Percentiles rank a stretch among this genome's conserved stretches.
phyloP scores from a whole-genome alignment of 2,888 invertebrate species.

The Prenolepis imparis region DNA sequence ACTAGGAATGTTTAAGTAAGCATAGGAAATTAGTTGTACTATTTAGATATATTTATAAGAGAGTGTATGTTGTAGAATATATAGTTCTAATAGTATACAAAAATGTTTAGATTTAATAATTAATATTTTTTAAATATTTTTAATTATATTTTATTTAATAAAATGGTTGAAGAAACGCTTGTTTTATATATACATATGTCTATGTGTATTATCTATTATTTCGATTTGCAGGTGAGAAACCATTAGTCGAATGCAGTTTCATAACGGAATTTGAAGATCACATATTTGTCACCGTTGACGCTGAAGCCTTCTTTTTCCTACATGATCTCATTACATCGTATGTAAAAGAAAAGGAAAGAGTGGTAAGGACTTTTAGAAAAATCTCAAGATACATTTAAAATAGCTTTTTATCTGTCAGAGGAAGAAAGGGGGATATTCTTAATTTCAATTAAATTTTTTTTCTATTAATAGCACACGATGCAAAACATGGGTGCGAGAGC shows the following conservation, averaged over 20 bases:
- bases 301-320: constrained; percentile 98
- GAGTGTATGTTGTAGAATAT: not conserved
- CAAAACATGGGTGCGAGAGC: constrained; percentile 82
- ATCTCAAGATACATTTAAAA: not conserved
- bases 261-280: constrained; percentile 99
- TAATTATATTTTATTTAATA: too few relatives aligned
- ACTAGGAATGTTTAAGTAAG: constrained; percentile 7
- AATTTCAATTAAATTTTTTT: constrained; percentile 11
- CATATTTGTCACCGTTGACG: constrained; percentile 99
- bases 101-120: constrained; percentile 2
- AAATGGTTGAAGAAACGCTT: not conserved
- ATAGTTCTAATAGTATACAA: not conserved
- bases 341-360: constrained; percentile 96
- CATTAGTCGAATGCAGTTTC: constrained; percentile 97
- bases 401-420: constrained; percentile 31
- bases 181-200: too few relatives aligned
- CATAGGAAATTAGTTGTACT: constrained; percentile 21
- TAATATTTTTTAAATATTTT: too few relatives aligned
- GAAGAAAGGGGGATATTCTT: constrained; percentile 24
- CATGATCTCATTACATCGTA: constrained; percentile 99
- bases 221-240: constrained; percentile 90
- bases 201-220: constrained; percentile 14
- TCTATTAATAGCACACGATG: constrained; percentile 75
- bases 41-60: not conserved
- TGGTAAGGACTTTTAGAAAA: constrained; percentile 87